Conservation (phyloP, 1,140 invertebrate genomes). For the Stegodyphus dumicola region DNA sequence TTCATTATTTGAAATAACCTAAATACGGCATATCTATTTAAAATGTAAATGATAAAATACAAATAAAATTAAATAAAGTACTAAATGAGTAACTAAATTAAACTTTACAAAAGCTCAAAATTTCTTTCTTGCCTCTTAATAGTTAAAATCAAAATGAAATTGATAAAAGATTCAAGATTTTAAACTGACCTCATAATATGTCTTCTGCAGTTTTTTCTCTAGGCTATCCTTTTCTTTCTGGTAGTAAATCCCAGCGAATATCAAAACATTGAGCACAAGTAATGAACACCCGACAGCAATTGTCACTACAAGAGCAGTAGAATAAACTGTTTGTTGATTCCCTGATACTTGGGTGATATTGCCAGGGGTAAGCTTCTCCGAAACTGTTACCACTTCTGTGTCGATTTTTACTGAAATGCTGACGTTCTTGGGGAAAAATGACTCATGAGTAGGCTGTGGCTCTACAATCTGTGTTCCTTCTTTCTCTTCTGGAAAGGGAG, state of each 20-base stretch:
- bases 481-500: conserved; percentile 17
- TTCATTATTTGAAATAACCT: too few species aligned
- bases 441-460: conserved; percentile 1
- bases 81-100: too few species aligned
- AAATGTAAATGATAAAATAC: too few species aligned
- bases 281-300: conserved; percentile 94
- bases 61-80: too few species aligned
- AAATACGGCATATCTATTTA: too few species aligned
- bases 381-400: conserved; percentile 13
- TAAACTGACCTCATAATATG: conserved; percentile 71
- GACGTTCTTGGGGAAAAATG: neutral
- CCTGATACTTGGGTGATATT: conserved; percentile 39
- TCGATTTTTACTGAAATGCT: conserved; percentile 38
- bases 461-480: neutral
- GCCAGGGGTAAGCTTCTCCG: neutral
- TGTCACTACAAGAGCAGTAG: conserved; percentile 88
- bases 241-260: conserved; percentile 94
- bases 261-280: conserved; percentile 88
- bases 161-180: neutral
- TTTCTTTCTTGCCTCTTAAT: too few species aligned
- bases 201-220: conserved; percentile 81
- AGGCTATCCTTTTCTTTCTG: conserved; percentile 87
- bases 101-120: too few species aligned
- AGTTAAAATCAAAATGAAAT: too few species aligned
- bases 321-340: conserved; percentile 75